Percentiles rank a stretch among this genome's conserved stretches.
Conservation (phyloP, 2,113 vertebrate species). For the Tenebrosternarchus preto region DNA sequence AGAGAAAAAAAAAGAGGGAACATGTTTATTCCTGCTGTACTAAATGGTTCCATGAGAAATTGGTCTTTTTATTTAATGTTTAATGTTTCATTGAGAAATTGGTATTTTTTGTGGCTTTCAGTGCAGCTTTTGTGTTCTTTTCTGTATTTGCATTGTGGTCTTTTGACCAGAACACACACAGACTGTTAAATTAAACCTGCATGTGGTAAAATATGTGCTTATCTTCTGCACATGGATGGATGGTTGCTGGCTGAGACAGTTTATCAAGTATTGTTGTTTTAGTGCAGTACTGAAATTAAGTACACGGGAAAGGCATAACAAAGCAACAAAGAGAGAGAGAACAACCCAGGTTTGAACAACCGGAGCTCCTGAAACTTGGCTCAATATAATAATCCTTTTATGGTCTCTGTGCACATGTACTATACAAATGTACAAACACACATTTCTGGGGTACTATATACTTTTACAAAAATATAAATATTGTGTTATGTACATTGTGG, state of each 20-base stretch:
- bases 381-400: no score
- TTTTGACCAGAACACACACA: constrained; percentile 34
- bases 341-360: neutral
- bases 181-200: neutral
- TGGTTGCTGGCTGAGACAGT: neutral
- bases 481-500: no score
- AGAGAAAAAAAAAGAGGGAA: no score
- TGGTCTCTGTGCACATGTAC: no score
- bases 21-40: constrained; percentile 16
- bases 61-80: no score
- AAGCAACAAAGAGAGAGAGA: neutral
- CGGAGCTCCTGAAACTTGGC: neutral
- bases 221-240: neutral
- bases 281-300: neutral
- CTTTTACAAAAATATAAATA: no score
- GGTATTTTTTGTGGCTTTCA: neutral
- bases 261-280: neutral
- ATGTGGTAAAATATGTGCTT: constrained; percentile 39
- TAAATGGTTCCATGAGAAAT: constrained; percentile 26
- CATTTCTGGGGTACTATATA: no score
- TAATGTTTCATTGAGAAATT: constrained; percentile 20
- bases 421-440: no score
- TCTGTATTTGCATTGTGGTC: neutral
- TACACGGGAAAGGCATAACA: neutral
- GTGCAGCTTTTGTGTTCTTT: neutral